Base-by-base conservation (phyloP, 2,888 invertebrate genomes). In the Trachelus tabidus region DNA sequence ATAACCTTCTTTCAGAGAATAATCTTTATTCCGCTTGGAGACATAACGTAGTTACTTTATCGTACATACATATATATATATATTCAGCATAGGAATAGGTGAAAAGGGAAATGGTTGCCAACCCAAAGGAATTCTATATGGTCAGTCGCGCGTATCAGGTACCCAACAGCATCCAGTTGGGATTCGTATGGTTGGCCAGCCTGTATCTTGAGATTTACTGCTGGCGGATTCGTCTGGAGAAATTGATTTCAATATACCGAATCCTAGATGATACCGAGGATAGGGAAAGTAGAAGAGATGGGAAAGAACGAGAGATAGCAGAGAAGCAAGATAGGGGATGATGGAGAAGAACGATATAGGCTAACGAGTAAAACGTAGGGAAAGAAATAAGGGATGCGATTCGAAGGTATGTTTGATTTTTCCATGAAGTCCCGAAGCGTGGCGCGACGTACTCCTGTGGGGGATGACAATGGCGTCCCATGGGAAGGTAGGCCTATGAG, bases 401-500 rank as follows among this genome's bases (percentile, higher is more conserved):
- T 87, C 81, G 85, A 85, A 89, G 85, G 88, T 88, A 89, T 85
- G 89, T 90, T 90, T 89, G 90, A 90, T 90, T 91, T 90, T 88
- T 88, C 87, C 86, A 87, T 85, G 83, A 86, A 89, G 87, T 85
- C 83, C 77, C 83, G 81, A 82, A 84, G 83, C 78, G 78, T 69
- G 85, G 82, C 83, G 83, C 85, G 87, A 87, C 87, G 88, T 86
- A 85, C 87, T 87, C 88, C 88, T 85, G 85, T 85, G 86, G 85
- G 89, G 88, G 87, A 89, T 89, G 90, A 91, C 90, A 91, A 90
- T 90, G 88, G 88, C 85, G 86, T 89, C 89, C 89, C 90, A 81
- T 79, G 89, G 89, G 90, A 89, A 77, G 84, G 85, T 84, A 89
- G 85, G 88, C 87, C 89, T 89, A 89, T 85, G 87, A 86, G 83